Percentiles rank a stretch among this genome's conserved stretches.
phyloP scores from a whole-genome alignment of 2,113 vertebrate genomes.

The Grallaria varia region DNA sequence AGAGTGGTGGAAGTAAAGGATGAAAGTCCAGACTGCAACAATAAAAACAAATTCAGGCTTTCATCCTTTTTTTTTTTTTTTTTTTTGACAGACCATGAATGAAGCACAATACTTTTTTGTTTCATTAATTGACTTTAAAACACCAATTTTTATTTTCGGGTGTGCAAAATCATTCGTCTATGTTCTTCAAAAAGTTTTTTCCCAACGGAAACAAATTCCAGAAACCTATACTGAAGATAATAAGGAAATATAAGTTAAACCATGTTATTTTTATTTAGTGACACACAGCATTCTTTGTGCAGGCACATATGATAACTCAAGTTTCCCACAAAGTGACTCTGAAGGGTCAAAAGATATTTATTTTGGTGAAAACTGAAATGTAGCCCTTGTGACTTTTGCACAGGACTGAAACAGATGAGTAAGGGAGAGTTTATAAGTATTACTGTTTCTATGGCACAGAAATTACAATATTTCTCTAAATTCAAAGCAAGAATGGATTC shows the following conservation, averaged over 20 bases:
- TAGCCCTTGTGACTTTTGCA: neutral
- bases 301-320: neutral
- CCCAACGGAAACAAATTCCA: neutral
- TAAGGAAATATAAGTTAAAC: neutral
- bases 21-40: neutral
- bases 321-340: neutral
- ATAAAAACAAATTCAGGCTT: neutral
- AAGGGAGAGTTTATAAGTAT: neutral
- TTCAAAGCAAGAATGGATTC: neutral
- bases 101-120: neutral
- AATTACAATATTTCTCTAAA: neutral
- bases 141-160: neutral
- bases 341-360: neutral
- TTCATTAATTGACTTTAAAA: neutral
- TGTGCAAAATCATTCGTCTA: accelerated
- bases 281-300: neutral
- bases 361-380: neutral
- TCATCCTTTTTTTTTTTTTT: neutral
- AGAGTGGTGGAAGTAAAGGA: neutral
- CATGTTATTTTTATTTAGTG: neutral
- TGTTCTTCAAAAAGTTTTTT: neutral
- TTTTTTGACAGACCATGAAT: neutral
- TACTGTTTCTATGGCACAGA: neutral
- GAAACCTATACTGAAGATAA: neutral
- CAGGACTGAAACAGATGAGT: neutral